phyloP scores from a whole-genome alignment of 2,888 invertebrate genomes.

The Toxonevra muliebris region DNA sequence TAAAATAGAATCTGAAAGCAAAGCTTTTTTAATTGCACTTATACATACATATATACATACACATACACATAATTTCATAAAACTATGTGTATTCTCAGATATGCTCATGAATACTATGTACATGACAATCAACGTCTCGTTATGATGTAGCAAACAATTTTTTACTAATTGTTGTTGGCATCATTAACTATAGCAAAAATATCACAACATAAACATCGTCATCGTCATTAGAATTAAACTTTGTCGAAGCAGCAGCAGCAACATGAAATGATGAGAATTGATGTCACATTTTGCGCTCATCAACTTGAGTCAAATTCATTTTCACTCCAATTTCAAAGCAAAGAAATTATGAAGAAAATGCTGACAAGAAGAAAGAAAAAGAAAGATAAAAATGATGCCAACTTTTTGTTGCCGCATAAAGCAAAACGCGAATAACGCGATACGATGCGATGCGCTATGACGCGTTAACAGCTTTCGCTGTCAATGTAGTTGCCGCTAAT shows the following conservation, averaged over 20 bases:
- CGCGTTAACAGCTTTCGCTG: neutral
- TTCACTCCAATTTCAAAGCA: neutral
- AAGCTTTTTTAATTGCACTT: no score
- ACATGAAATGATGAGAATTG: neutral
- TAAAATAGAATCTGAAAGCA: no score
- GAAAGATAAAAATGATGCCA: neutral
- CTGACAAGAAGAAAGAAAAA: neutral
- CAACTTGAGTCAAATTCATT: conserved; percentile 15
- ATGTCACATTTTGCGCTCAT: neutral
- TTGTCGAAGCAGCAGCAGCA: conserved; percentile 3
- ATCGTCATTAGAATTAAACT: neutral
- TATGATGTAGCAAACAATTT: no score
- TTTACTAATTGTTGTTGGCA: conserved; percentile 16
- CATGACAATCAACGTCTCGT: no score
- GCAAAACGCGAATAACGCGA: conserved; percentile 10
- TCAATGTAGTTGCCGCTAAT: conserved; percentile 14
- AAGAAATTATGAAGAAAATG: neutral
- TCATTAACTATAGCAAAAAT: conserved; percentile 13
- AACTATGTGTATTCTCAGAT: no score
- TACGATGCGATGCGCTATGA: neutral
- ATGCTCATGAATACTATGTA: no score
- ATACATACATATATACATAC: neutral
- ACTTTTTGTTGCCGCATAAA: neutral
- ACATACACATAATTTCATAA: neutral
- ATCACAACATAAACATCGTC: neutral